Evolutionary conservation across 1,140 invertebrate species (phyloP), one percentile per base, ranked within the genome.

Genomic region (Choristoneura fumiferana): DNA sequence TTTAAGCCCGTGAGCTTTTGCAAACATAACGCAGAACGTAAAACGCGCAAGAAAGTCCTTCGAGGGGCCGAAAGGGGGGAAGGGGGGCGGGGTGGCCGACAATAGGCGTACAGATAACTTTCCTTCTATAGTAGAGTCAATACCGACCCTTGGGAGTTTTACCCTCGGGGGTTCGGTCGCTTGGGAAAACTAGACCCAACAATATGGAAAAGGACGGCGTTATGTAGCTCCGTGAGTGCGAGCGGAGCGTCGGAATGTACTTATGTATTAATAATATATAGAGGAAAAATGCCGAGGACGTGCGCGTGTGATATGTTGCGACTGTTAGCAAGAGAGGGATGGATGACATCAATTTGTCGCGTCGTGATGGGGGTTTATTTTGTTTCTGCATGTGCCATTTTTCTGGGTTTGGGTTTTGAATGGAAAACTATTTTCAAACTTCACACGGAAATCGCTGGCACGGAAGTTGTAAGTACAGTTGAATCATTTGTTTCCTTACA

Each of bases 261-360:
- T 84, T 87, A 86, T 87, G 75, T 86, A 87, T 87, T 86, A 87
- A 87, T 89, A 89, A 89, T 89, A 86, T 89, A 87, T 87, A 89
- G 79, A 87, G 84, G 84, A 87, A 86, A 89, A 89, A 89, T 87
- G 80, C 73, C 76, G 86, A 80, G 82, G 78, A 88, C 81, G 84
- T 83, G 80, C 72, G 74, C 56, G 80, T 76, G 84, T 88, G 85
- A 88, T 88, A 85, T 86, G 85, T 88, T 75, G 81, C 76, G 76
- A 88, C 81, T 83, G 85, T 87, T 88, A 88, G 85, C 77, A 53
- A 74, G 86, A 89, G 78, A 75, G 84, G 78, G 86, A 89, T 86
- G 76, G 82, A 89, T 87, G 86, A 84, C 86, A 76, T 83, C 86
- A 82, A 88, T 89, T 89, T 89, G 84, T 87, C 80, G 81, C 84